Evolutionary conservation across 2,888 invertebrate genomes (phyloP).

Genomic region (Pocota personata): DNA sequence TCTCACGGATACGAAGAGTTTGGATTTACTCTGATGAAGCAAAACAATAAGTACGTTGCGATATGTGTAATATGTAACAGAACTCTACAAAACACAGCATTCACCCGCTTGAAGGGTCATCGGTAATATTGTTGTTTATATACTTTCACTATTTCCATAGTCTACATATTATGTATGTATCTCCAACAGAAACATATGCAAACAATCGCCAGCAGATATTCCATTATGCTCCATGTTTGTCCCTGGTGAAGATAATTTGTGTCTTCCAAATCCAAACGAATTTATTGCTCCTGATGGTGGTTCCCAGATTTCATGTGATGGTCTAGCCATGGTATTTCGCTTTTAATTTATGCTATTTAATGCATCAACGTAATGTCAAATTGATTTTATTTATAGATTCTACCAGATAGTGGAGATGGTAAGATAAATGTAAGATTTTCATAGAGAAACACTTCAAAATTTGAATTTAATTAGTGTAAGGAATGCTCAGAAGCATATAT

Average conservation of each 20-base stretch:
- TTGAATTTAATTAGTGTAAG: not conserved
- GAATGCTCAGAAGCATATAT: too few species aligned
- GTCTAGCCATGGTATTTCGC: not conserved
- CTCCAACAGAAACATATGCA: constrained; percentile 20
- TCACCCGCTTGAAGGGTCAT: constrained; percentile 25
- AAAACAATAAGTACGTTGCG: constrained; percentile 28
- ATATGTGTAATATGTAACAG: constrained; percentile 27
- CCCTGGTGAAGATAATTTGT: not conserved
- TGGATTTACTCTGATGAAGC: constrained; percentile 22
- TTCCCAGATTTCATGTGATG: not conserved
- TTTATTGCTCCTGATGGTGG: not conserved
- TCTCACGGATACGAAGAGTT: constrained; percentile 20
- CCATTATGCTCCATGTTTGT: not conserved
- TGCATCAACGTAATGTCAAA: not conserved
- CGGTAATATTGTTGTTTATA: not conserved
- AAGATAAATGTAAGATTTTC: not conserved
- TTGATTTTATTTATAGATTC: not conserved
- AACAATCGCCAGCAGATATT: not conserved
- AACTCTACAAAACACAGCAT: constrained; percentile 39
- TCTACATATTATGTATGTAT: not conserved
- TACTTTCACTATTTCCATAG: not conserved
- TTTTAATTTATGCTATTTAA: not conserved
- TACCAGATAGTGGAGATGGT: not conserved
- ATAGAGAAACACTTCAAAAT: not conserved
- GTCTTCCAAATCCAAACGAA: not conserved